Evolutionary conservation across 2,888 invertebrate species (phyloP).

Genomic region (Nysson spinosus): DNA sequence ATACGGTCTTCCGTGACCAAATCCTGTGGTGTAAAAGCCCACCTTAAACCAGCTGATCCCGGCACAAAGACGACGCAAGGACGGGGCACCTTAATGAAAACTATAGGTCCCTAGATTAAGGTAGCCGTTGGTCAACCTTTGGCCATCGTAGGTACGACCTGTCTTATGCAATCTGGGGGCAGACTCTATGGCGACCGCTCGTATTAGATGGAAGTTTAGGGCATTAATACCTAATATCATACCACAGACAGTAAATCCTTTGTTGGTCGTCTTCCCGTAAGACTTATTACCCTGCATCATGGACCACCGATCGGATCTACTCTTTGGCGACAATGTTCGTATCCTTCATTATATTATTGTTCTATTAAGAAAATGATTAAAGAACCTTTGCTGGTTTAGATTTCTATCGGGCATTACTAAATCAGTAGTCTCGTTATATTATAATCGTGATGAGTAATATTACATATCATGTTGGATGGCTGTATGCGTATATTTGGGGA

Average conservation of each 20-base stretch:
- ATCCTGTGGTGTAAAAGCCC: constrained; percentile 66
- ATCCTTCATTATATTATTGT: no score
- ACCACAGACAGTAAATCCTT: constrained; percentile 72
- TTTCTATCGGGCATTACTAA: no score
- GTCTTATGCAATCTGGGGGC: constrained; percentile 65
- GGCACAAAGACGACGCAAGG: constrained; percentile 71
- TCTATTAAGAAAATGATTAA: no score
- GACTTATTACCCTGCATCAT: constrained; percentile 68
- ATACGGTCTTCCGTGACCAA: constrained; percentile 56
- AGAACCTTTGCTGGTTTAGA: no score
- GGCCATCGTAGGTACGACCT: constrained; percentile 59
- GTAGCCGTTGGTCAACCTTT: constrained; percentile 71
- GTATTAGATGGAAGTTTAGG: constrained; percentile 72
- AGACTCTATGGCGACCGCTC: constrained; percentile 61
- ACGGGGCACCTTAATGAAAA: constrained; percentile 75
- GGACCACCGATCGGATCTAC: constrained; percentile 24
- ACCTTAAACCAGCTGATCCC: constrained; percentile 73
- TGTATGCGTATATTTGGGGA: no score
- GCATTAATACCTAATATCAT: constrained; percentile 77
- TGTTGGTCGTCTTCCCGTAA: constrained; percentile 71
- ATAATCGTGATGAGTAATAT: no score
- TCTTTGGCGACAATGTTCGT: no score
- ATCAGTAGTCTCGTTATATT: no score
- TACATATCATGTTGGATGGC: no score
- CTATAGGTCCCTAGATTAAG: constrained; percentile 76